Evolutionary conservation across 2,113 vertebrate genomes (phyloP), one percentile per base, ranked within the genome.

Genomic region (Actenoides lindsayi): DNA sequence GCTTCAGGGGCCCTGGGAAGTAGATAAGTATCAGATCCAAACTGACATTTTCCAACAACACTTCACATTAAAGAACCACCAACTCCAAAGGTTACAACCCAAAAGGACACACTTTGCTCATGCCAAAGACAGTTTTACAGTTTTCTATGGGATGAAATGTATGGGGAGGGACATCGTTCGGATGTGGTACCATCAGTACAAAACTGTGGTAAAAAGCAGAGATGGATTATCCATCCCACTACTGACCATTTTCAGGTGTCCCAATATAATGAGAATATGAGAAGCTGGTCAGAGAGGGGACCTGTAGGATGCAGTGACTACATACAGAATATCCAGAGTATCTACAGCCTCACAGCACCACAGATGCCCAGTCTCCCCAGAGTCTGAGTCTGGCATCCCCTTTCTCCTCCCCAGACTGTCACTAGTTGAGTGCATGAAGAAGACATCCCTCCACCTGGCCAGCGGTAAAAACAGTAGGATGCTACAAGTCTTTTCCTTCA

Each of bases 231-330:
- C 16, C 16, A 11, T 5, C 17, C 25, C 16, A 27, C 2, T 10
- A 24, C 1, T 31, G 50, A 10, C 35, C 60, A 18, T 23, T 31
- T 41, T 39, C 73, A 63, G 44, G 27, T 44, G 17, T 6, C 19
- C 46, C 25, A n/a, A 31, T 6, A 11, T 0, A 10, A 28, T 0
- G 20, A 67, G 41, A 25, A 25, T 9, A 28, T 0, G 20, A 67
- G 41, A 25, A 25, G 25, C 0, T 33, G 35, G 53, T 15, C 62
- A 51, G 46, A 79, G 14, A 9, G 4, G 11, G 10, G 18, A 28
- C 12, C n/a, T 59, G 28, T 11, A 54, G 69, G 41, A 67, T 62
- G 37, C 23, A 8, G 37, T 6, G 25, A 23, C n/a, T 21, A 16
- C 13, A 30, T 9, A 57, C 25, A 56, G 24, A 10, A 0, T 1